phyloP scores from a whole-genome alignment of 2,888 invertebrate species.

The Drosophila merina region DNA sequence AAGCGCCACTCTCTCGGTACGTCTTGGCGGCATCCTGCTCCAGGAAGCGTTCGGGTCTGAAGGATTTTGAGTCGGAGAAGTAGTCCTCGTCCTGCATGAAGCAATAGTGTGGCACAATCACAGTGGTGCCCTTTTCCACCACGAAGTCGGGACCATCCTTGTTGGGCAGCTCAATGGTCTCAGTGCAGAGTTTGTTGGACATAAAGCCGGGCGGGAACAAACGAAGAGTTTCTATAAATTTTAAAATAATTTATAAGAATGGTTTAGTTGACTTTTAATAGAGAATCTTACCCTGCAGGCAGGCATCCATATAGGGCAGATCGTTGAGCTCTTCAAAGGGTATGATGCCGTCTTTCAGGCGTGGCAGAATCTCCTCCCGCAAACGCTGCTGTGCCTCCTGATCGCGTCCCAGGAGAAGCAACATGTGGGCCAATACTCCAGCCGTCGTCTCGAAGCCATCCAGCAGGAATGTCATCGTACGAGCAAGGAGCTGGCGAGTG shows the following conservation, averaged over 20 bases:
- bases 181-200: conserved; percentile 73
- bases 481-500: conserved; percentile 63
- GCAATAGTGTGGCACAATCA: conserved; percentile 71
- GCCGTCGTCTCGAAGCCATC: conserved; percentile 83
- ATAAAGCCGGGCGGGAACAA: conserved; percentile 70
- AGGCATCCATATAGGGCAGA: conserved; percentile 80
- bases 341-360: conserved; percentile 56
- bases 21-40: conserved; percentile 73
- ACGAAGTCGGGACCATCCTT: conserved; percentile 64
- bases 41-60: conserved; percentile 79
- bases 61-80: conserved; percentile 70
- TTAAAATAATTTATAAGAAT: too few relatives aligned
- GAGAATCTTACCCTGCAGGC: conserved; percentile 73
- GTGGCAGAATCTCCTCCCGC: conserved; percentile 64
- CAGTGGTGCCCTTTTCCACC: conserved; percentile 60
- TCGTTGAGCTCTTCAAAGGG: conserved; percentile 78
- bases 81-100: conserved; percentile 74
- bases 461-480: conserved; percentile 81
- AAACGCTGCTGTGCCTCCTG: conserved; percentile 68
- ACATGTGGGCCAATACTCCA: conserved; percentile 64
- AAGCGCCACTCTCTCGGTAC: conserved; percentile 76
- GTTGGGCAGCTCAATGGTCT: conserved; percentile 64
- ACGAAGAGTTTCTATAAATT: conserved; percentile 70
- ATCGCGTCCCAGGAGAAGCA: conserved; percentile 75
- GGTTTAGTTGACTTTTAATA: neutral